A percentile compares a stretch with the other conserved stretches of the same genome.
Conservation (phyloP, 2,797 vertebrate genomes). For the Euthynnus affinis region DNA sequence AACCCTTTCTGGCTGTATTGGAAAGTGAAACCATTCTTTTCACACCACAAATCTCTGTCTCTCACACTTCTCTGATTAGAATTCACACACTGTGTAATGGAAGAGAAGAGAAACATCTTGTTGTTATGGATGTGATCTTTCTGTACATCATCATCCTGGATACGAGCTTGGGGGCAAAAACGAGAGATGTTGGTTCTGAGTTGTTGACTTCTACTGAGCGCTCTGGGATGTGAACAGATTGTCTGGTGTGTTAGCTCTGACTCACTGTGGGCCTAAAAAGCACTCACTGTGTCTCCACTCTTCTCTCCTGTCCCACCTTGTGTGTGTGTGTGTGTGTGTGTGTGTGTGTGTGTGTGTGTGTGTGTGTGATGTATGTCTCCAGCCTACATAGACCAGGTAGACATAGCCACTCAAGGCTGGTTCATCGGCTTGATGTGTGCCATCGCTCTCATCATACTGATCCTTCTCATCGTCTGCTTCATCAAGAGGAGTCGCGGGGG, state of each 20-base stretch:
- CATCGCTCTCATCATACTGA: slow-evolving; percentile 96
- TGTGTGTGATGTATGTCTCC: slow-evolving; percentile 37
- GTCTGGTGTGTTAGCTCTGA: slow-evolving; percentile 13
- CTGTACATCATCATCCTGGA: background rate
- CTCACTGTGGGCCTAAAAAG: slow-evolving; percentile 2
- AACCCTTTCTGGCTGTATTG: background rate
- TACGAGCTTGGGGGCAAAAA: background rate
- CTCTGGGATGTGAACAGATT: slow-evolving; percentile 4
- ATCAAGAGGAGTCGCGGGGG: slow-evolving; percentile 98
- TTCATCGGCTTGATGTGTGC: slow-evolving; percentile 99
- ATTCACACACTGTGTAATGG: slow-evolving; percentile 9
- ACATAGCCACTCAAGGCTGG: slow-evolving; percentile 99
- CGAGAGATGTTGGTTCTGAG: slow-evolving; percentile 29
- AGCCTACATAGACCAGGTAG: slow-evolving; percentile 95
- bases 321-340: slow-evolving; percentile 40
- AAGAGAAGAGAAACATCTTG: slow-evolving; percentile 5
- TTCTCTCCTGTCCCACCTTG: slow-evolving; percentile 20
- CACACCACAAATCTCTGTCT: background rate
- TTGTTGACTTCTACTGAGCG: slow-evolving; percentile 13
- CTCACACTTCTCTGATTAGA: background rate
- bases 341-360: too few species aligned
- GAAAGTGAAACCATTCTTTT: background rate
- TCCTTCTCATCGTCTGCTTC: slow-evolving; percentile 98
- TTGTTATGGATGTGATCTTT: slow-evolving; percentile 6
- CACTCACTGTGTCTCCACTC: slow-evolving; percentile 25